Conservation (phyloP, 2,888 invertebrate genomes). For the Pegoplata infirma region DNA sequence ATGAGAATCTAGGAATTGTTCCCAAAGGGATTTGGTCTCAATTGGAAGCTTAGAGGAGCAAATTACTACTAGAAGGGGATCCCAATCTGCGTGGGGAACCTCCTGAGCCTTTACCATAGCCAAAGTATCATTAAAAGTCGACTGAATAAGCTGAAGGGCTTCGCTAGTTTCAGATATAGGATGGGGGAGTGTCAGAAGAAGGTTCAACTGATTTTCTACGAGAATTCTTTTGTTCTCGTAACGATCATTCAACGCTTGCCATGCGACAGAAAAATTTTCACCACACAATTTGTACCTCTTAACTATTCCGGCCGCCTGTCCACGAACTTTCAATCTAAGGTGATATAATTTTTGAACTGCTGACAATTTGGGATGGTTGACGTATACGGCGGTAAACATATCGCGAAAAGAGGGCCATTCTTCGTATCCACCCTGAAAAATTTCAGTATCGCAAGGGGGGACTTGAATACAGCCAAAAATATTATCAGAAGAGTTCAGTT, state of each 20-base stretch:
- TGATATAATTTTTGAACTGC: constrained; percentile 12
- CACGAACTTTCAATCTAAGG: constrained; percentile 18
- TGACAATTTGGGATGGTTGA: no score
- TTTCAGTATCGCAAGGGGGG: constrained; percentile 7
- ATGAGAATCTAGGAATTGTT: constrained; percentile 21
- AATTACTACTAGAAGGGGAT: constrained; percentile 19
- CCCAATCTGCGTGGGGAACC: constrained; percentile 18
- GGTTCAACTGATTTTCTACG: no score
- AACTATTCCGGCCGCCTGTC: constrained; percentile 7
- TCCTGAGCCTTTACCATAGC: background rate
- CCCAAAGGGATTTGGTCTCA: constrained; percentile 16
- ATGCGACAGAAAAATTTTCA: no score
- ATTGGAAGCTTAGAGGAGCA: constrained; percentile 25
- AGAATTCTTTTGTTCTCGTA: no score
- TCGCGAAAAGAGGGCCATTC: constrained; percentile 5
- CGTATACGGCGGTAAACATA: constrained; percentile 37
- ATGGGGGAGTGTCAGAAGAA: no score
- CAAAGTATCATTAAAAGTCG: constrained; percentile 22
- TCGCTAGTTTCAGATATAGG: no score
- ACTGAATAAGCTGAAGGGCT: no score
- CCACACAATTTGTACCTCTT: background rate
- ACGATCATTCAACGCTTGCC: no score
- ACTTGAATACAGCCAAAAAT: background rate
- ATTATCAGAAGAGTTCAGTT: no score
- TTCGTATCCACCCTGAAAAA: constrained; percentile 1